Evolutionary conservation across 2,797 vertebrate genomes (phyloP).

Genomic region (Chloroceryle amazona): DNA sequence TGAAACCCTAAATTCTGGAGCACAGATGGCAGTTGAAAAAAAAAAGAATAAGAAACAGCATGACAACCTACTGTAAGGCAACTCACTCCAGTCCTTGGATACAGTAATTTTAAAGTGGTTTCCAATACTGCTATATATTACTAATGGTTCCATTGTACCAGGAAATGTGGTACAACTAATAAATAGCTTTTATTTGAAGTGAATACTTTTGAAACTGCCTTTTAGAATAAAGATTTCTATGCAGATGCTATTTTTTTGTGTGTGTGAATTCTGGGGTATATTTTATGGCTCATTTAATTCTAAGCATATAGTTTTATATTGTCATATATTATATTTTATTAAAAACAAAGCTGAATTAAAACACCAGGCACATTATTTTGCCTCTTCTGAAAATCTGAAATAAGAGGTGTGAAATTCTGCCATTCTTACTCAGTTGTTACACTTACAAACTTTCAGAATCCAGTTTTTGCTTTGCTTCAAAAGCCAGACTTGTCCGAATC

Average conservation of each 20-base stretch:
- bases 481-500: conserved; percentile 74
- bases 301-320: neutral
- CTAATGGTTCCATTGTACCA: neutral
- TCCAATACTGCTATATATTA: neutral
- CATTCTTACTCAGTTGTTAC: conserved; percentile 33
- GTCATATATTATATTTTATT: neutral
- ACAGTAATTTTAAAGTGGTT: conserved; percentile 25
- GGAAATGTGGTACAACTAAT: neutral
- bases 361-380: neutral
- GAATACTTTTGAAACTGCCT: neutral
- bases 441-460: conserved; percentile 36
- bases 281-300: neutral
- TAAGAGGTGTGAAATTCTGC: conserved; percentile 58
- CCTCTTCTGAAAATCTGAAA: conserved; percentile 24
- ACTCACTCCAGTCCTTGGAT: conserved; percentile 37
- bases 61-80: conserved; percentile 51
- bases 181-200: neutral
- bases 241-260: neutral
- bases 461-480: conserved; percentile 8
- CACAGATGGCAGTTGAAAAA: conserved; percentile 64
- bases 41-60: conserved; percentile 58
- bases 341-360: neutral
- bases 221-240: neutral
- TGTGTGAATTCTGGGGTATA: neutral
- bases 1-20: conserved; percentile 49